phyloP scores from a whole-genome alignment of 2,888 invertebrate genomes.

The Rhagium mordax region DNA sequence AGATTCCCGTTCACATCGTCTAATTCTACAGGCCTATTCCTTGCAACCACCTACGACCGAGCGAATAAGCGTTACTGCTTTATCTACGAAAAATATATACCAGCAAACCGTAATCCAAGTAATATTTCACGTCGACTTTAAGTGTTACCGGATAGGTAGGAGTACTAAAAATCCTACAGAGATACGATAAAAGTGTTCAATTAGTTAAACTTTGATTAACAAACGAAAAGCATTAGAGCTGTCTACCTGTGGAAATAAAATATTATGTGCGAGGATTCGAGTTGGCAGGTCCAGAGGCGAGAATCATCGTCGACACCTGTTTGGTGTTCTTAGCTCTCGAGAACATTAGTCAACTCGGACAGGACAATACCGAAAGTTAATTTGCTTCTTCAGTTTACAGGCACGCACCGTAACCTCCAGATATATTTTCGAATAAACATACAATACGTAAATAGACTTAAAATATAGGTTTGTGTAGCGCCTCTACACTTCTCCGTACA shows the following conservation, averaged over 20 bases:
- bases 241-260: constrained; percentile 26
- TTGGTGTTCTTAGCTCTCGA: constrained; percentile 44
- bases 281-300: constrained; percentile 48
- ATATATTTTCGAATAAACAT: constrained; percentile 57
- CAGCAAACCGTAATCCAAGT: constrained; percentile 24
- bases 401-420: constrained; percentile 44
- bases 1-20: no score
- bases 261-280: constrained; percentile 37
- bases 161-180: constrained; percentile 7
- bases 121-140: neutral
- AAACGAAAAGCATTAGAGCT: constrained; percentile 25
- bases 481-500: constrained; percentile 23
- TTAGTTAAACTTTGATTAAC: constrained; percentile 20
- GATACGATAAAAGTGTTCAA: constrained; percentile 27
- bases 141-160: constrained; percentile 21
- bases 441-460: constrained; percentile 55
- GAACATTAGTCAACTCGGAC: constrained; percentile 66
- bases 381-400: constrained; percentile 60
- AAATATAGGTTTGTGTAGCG: constrained; percentile 55
- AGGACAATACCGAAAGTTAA: constrained; percentile 68
- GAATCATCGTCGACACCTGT: constrained; percentile 61
- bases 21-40: no score
- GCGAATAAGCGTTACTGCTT: no score
- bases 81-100: neutral
- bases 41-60: no score